phyloP scores from a whole-genome alignment of 2,797 vertebrate species.

The Nannoperca australis region DNA sequence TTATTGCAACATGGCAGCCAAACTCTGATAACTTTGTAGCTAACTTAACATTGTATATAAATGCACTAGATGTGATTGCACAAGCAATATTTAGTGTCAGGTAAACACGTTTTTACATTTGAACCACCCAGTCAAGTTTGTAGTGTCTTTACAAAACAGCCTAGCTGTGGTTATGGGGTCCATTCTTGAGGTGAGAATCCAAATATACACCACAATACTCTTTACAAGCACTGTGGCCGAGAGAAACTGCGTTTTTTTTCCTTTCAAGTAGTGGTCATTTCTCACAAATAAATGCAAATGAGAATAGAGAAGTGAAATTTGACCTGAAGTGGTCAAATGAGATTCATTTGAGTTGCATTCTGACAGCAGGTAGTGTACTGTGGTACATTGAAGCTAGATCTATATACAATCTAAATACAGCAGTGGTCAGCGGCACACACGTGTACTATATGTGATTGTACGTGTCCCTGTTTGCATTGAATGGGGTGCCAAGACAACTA shows the following conservation, averaged over 20 bases:
- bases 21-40: not conserved
- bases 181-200: not conserved
- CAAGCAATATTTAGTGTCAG: not conserved
- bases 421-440: not conserved
- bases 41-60: not conserved
- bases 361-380: not conserved
- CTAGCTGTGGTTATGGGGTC: constrained; percentile 20
- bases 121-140: not conserved
- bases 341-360: not conserved
- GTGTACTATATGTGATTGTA: not conserved
- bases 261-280: not conserved
- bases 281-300: constrained; percentile 28
- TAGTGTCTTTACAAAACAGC: not conserved
- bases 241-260: not conserved
- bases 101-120: not conserved
- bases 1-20: not conserved
- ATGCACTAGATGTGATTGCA: not conserved
- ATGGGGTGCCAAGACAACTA: not conserved
- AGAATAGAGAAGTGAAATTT: constrained; percentile 44
- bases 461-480: not conserved
- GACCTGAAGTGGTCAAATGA: constrained; percentile 1
- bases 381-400: not conserved
- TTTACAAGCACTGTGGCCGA: not conserved
- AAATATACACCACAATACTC: not conserved
- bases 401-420: not conserved